phyloP scores from a whole-genome alignment of 2,888 invertebrate species.

The Macrophya annulata region DNA sequence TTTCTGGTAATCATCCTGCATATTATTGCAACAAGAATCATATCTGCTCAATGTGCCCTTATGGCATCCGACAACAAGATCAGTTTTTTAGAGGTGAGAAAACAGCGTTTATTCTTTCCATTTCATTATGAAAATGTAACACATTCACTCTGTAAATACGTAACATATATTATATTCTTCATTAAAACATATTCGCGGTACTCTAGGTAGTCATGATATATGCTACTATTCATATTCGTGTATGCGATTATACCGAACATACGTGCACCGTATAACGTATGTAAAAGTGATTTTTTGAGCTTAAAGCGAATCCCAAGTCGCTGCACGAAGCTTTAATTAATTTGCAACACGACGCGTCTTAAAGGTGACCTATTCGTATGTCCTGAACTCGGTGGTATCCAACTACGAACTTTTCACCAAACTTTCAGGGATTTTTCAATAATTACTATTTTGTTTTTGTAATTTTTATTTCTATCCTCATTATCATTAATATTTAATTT shows the following conservation, averaged over 20 bases:
- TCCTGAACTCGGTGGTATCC: not conserved
- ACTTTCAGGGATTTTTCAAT: not conserved
- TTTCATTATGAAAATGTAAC: not conserved
- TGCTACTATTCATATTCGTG: not conserved
- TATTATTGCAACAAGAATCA: not conserved
- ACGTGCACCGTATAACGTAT: not conserved
- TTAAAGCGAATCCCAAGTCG: constrained; percentile 35
- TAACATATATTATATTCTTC: not conserved
- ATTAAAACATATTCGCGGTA: not conserved
- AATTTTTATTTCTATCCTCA: not conserved
- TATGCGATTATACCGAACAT: not conserved
- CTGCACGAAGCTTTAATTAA: constrained; percentile 50
- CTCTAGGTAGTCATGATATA: no score
- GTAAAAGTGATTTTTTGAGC: constrained; percentile 11
- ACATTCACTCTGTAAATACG: constrained; percentile 1
- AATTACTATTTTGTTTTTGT: not conserved
- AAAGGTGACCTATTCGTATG: constrained; percentile 26
- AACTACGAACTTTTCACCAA: not conserved
- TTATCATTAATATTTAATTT: no score
- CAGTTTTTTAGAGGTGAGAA: not conserved
- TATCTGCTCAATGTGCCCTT: constrained; percentile 5
- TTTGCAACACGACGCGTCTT: constrained; percentile 49
- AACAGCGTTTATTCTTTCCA: not conserved
- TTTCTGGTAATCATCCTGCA: not conserved
- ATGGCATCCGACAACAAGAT: not conserved